Evolutionary conservation across 2,113 vertebrate species (phyloP).

Genomic region (Meleagris gallopavo): DNA sequence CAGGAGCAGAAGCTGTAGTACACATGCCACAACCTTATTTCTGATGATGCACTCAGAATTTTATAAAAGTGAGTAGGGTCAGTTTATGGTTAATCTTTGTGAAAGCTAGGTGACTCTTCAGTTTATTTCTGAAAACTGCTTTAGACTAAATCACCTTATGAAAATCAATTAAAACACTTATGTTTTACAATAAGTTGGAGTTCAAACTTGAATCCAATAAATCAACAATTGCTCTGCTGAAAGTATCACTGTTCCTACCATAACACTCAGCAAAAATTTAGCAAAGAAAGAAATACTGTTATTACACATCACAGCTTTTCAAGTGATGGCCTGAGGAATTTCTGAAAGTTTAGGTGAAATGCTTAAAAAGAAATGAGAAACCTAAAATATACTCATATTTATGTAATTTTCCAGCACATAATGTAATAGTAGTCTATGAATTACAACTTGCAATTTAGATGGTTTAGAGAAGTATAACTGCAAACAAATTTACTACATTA

Average conservation of each 20-base stretch:
- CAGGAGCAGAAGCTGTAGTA: neutral
- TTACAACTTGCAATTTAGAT: neutral
- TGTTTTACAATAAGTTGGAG: neutral
- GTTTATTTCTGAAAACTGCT: neutral
- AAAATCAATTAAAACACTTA: neutral
- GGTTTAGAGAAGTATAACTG: neutral
- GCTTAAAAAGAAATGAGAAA: neutral
- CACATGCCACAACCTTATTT: neutral
- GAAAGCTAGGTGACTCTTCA: neutral
- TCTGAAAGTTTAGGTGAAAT: neutral
- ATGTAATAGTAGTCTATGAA: constrained; percentile 13
- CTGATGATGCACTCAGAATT: neutral
- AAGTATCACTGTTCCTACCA: neutral
- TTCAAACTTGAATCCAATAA: constrained; percentile 8
- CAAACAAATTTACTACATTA: neutral
- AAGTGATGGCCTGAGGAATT: neutral
- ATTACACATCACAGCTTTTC: neutral
- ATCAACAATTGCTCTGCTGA: neutral
- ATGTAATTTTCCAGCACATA: neutral
- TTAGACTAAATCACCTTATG: neutral
- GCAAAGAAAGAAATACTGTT: neutral
- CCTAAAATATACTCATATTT: neutral
- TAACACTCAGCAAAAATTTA: neutral
- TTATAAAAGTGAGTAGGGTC: neutral
- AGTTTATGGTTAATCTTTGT: neutral